phyloP scores from a whole-genome alignment of 2,797 vertebrate genomes.

The Trachurus trachurus region DNA sequence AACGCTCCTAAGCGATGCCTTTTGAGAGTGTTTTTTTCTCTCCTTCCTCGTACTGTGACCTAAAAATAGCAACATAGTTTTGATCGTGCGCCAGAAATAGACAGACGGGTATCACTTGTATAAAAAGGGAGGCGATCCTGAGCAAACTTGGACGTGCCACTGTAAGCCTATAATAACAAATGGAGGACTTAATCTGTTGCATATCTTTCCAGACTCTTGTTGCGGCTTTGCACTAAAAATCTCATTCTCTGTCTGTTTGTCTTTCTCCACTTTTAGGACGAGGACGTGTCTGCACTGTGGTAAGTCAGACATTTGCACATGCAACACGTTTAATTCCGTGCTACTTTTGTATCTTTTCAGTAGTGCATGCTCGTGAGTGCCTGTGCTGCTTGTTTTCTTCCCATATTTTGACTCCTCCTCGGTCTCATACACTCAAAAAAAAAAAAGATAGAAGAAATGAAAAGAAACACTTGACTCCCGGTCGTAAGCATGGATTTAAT shows the following conservation, averaged over 20 bases:
- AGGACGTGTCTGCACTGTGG: conserved; percentile 70
- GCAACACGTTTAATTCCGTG: conserved; percentile 59
- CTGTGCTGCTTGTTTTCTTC: conserved; percentile 25
- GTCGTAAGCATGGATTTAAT: conserved; percentile 43
- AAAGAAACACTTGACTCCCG: conserved; percentile 18
- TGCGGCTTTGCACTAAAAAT: conserved; percentile 65
- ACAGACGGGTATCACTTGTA: conserved; percentile 96
- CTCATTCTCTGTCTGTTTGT: conserved; percentile 57
- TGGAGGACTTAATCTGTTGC: conserved; percentile 83
- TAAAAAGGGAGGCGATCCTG: conserved; percentile 95
- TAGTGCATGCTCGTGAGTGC: conserved; percentile 55
- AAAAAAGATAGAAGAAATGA: too few relatives aligned
- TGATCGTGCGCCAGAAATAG: conserved; percentile 99
- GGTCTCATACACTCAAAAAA: conserved; percentile 48
- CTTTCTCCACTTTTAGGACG: conserved; percentile 70
- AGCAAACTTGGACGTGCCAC: conserved; percentile 93
- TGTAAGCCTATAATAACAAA: conserved; percentile 87
- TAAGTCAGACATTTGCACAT: conserved; percentile 80
- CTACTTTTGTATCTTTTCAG: conserved; percentile 56
- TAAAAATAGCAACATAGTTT: conserved; percentile 99
- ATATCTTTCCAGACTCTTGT: conserved; percentile 67
- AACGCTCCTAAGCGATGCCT: conserved; percentile 91
- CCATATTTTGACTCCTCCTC: conserved; percentile 11
- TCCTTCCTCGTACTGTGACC: conserved; percentile 87
- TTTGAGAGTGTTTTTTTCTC: conserved; percentile 90